Conservation (phyloP, 92 coral and sea anemone species). For the Porites cylindrica region DNA sequence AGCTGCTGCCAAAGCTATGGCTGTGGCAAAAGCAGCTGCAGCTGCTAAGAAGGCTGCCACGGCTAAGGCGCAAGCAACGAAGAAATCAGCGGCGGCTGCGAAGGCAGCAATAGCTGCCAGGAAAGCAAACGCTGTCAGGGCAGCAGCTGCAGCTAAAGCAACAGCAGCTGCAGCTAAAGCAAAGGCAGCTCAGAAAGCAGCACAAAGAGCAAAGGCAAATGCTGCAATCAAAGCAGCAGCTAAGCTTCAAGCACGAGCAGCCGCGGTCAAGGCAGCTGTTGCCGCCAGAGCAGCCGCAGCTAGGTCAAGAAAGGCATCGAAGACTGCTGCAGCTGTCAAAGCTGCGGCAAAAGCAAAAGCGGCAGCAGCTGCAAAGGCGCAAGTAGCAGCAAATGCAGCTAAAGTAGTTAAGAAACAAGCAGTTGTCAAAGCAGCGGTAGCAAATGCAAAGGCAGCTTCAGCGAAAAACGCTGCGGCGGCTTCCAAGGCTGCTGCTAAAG, state of each 20-base stretch:
- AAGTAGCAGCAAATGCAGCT: slow-evolving; percentile 23
- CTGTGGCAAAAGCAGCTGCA: slow-evolving; percentile 35
- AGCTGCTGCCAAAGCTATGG: slow-evolving; percentile 41
- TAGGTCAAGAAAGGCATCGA: slow-evolving; percentile 18
- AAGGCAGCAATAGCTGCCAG: slow-evolving; percentile 20
- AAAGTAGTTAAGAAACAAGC: slow-evolving; percentile 35
- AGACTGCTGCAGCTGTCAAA: slow-evolving; percentile 29
- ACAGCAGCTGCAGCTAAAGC: slow-evolving; percentile 36
- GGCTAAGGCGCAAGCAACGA: slow-evolving; percentile 43
- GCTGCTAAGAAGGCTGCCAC: slow-evolving; percentile 21
- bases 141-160: slow-evolving; percentile 37
- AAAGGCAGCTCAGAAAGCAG: slow-evolving; percentile 16
- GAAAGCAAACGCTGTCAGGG: slow-evolving; percentile 33
- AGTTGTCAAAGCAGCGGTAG: slow-evolving; percentile 44
- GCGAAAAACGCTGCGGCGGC: slow-evolving; percentile 30
- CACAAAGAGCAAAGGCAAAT: slow-evolving; percentile 23
- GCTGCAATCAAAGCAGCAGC: slow-evolving; percentile 29
- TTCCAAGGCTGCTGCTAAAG: slow-evolving; percentile 34
- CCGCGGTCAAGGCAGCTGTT: slow-evolving; percentile 28
- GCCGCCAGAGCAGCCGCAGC: slow-evolving; percentile 24
- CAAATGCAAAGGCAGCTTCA: slow-evolving; percentile 27
- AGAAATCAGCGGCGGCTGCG: slow-evolving; percentile 29
- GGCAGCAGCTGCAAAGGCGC: slow-evolving; percentile 18
- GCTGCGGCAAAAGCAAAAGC: slow-evolving; percentile 18
- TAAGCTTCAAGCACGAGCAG: slow-evolving; percentile 18